Evolutionary conservation across 2,888 invertebrate species (phyloP).

Genomic region (Phyto melanocephala): DNA sequence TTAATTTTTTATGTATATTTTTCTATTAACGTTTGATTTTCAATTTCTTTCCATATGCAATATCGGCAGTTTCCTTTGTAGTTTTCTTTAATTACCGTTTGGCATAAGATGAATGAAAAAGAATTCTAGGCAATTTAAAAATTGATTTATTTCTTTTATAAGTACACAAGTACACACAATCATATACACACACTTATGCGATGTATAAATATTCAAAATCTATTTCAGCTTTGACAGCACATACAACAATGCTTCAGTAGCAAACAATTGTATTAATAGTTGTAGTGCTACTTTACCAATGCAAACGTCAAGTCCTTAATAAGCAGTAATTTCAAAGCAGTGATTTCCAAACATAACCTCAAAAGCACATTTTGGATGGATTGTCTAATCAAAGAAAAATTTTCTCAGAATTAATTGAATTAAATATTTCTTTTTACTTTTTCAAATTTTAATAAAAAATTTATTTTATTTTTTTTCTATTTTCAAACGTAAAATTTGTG

Average conservation of each 20-base stretch:
- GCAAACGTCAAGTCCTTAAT: constrained; percentile 19
- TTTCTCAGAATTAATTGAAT: too few relatives aligned
- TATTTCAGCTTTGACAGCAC: neutral
- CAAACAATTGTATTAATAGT: constrained; percentile 2
- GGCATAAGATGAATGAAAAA: neutral
- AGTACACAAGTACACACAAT: neutral
- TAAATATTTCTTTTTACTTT: too few relatives aligned
- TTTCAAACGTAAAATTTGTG: too few relatives aligned
- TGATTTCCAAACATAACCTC: too few relatives aligned
- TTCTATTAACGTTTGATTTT: neutral
- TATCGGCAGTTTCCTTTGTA: constrained; percentile 3
- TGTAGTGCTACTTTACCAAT: neutral
- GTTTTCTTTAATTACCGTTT: neutral
- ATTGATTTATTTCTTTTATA: neutral
- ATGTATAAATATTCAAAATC: neutral
- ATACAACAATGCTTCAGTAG: neutral
- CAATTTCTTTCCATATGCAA: neutral
- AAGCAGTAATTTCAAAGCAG: constrained; percentile 4
- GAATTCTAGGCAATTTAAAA: constrained; percentile 12
- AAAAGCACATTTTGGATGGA: too few relatives aligned
- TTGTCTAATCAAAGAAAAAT: too few relatives aligned
- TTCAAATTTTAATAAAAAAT: too few relatives aligned
- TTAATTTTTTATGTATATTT: neutral
- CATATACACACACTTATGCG: neutral
- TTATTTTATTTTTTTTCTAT: too few relatives aligned